Evolutionary conservation across 2,113 vertebrate genomes (phyloP), one percentile per base, ranked within the genome.

Genomic region (Saccopteryx leptura): DNA sequence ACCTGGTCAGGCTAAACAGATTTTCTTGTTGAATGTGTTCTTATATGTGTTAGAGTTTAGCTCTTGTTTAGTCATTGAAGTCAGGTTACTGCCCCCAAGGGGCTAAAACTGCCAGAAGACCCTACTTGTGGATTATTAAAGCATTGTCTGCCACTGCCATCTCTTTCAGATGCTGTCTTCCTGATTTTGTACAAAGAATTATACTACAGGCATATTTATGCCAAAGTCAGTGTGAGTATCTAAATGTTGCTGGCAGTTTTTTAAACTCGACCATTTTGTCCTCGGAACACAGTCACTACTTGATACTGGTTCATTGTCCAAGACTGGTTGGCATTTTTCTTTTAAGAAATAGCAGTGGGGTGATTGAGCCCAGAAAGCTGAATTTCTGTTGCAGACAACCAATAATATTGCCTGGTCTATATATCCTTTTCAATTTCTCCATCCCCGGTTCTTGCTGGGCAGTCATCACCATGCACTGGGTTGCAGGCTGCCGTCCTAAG

Each of bases 161-260:
- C 33, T 98, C 90, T 98, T 96, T 24, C 96, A 99, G 99, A 99
- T 98, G 99, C 99, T 0, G 99, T 99, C 91, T 99, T 99, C 98
- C 98, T 99, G 97, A 99, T 99, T 95, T 98, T 99, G 0, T 99
- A 99, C 97, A 99, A 99, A 98, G 99, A 99, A 91, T 98, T 99
- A 24, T 99, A 99, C 97, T 99, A 99, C 68, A 99, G 99, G 85
- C 99, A 99, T 96, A 99, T 99, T 97, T 99, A 99, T 0, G 99
- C 99, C 90, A 99, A 99, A 99, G 99, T 99, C 98, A 99, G 99
- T 72, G 99, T 99, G 96, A 99, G 99, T 99, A 96, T 97, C 93
- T 91, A 33, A 33, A 9, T 9, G 2, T 0, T n/a, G 4, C 31
- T 21, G 15, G 28, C 0, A 26, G 23, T 54, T 31, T 54, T 52